phyloP scores from a whole-genome alignment of 2,113 vertebrate species.

The Anoura caudifer region DNA sequence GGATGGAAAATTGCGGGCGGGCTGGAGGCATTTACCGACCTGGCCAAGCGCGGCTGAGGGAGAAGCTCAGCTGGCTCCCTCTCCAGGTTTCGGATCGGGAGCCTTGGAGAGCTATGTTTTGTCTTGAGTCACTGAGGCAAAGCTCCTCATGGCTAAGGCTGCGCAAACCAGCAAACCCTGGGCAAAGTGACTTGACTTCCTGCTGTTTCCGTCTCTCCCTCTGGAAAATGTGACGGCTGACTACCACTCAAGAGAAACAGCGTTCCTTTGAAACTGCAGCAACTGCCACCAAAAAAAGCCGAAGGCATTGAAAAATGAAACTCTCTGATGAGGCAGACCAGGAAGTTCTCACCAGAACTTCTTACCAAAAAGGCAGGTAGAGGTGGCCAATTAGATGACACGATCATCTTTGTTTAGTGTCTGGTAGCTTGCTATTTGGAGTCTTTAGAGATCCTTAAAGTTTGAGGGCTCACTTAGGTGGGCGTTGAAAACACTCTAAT shows the following conservation, averaged over 20 bases:
- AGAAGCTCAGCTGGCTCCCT: neutral
- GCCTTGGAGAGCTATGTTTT: neutral
- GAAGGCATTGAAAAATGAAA: neutral
- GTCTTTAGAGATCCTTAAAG: neutral
- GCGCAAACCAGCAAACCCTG: slow-evolving; percentile 30
- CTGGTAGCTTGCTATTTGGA: neutral
- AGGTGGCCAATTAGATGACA: neutral
- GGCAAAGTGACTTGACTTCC: slow-evolving; percentile 6
- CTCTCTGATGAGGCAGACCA: neutral
- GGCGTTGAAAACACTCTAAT: neutral
- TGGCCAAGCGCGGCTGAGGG: neutral
- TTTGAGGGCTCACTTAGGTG: neutral
- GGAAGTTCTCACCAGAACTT: neutral
- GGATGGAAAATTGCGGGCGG: neutral
- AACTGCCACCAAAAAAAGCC: neutral
- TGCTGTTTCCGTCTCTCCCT: slow-evolving; percentile 41
- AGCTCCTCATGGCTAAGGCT: neutral
- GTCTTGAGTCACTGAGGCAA: slow-evolving; percentile 40
- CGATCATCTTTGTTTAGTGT: neutral
- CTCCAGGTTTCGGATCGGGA: neutral
- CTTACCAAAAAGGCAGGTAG: neutral
- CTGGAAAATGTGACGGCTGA: slow-evolving; percentile 65
- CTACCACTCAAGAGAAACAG: slow-evolving; percentile 22
- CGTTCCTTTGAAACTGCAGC: slow-evolving; percentile 18
- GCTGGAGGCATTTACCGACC: neutral